phyloP scores from a whole-genome alignment of 2,888 invertebrate genomes.

The Acanthosoma haemorrhoidale region DNA sequence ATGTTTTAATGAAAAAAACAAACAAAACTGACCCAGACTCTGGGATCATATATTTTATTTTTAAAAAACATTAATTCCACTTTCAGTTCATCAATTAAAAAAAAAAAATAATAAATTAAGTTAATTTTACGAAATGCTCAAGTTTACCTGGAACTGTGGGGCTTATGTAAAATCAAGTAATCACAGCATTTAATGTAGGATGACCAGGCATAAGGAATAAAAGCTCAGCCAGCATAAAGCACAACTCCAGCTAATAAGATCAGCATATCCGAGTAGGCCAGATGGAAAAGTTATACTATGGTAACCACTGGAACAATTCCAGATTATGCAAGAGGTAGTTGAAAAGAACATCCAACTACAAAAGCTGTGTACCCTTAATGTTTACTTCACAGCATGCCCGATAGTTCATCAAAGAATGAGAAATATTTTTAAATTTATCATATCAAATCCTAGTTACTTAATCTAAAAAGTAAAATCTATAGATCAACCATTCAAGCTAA shows the following conservation, averaged over 20 bases:
- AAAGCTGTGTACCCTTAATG: neutral
- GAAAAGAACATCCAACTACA: neutral
- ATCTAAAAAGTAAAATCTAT: no score
- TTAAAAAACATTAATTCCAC: no score
- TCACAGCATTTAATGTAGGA: neutral
- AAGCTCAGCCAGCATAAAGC: neutral
- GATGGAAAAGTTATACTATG: neutral
- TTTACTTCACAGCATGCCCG: no score
- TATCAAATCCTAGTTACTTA: no score
- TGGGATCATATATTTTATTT: no score
- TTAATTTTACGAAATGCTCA: neutral
- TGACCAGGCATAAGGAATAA: conserved; percentile 1
- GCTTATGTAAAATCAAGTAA: neutral
- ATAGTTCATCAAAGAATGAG: no score
- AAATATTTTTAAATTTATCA: no score
- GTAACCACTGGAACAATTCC: conserved; percentile 6
- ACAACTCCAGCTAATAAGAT: neutral
- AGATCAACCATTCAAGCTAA: no score
- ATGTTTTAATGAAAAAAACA: no score
- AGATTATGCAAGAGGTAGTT: neutral
- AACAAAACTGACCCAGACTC: no score
- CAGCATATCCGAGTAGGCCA: neutral
- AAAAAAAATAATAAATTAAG: no score
- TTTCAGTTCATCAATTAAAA: no score
- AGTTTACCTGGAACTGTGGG: neutral